Conservation (phyloP, 1,140 invertebrate genomes). For the Eufriesea mexicana region DNA sequence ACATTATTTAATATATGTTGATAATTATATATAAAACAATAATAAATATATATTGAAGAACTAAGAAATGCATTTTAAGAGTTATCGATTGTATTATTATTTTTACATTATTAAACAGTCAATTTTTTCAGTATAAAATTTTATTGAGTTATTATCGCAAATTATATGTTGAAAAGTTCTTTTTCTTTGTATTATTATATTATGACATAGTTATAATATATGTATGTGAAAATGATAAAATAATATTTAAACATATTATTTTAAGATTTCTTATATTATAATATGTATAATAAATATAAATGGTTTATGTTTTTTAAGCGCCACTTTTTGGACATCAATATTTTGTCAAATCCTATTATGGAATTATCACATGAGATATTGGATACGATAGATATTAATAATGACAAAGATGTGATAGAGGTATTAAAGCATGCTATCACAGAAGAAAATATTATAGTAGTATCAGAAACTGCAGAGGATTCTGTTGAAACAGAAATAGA, state of each 20-base stretch:
- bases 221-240: background rate
- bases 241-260: background rate
- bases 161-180: background rate
- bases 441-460: slow-evolving; percentile 73
- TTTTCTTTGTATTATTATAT: background rate
- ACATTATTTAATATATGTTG: background rate
- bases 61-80: background rate
- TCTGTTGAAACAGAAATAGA: slow-evolving; percentile 67
- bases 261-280: background rate
- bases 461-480: slow-evolving; percentile 69
- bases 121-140: background rate
- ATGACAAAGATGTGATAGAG: slow-evolving; percentile 70
- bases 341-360: slow-evolving; percentile 34
- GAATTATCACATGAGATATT: slow-evolving; percentile 57
- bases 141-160: background rate
- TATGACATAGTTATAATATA: background rate
- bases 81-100: background rate
- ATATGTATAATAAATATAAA: background rate
- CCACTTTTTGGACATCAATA: background rate
- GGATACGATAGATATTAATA: slow-evolving; percentile 57
- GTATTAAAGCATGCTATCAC: slow-evolving; percentile 70
- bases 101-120: background rate
- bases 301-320: background rate
- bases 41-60: background rate
- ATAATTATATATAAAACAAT: background rate